These are phyloP conservation scores for Drosophila melanosoma DNA, from an alignment of 2,888 invertebrate species.

Conservation along the genomic window DNA sequence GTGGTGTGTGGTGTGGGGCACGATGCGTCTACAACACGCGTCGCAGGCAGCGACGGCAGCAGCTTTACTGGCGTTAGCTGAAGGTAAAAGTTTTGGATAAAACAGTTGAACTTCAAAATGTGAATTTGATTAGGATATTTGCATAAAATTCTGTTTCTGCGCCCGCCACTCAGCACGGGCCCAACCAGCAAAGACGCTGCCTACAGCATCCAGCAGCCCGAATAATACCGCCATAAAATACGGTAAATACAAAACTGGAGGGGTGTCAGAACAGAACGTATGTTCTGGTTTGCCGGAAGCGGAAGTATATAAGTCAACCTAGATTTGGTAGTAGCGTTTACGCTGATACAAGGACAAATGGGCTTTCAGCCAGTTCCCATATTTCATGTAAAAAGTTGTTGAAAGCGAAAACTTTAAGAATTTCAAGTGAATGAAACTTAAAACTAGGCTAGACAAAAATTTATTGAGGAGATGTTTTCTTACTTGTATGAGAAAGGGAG, in stretches of 20 bases:
- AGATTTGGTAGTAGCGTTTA: constrained; percentile 72
- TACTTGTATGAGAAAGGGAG: not conserved
- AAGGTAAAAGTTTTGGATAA: constrained; percentile 83
- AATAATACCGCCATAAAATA: constrained; percentile 68
- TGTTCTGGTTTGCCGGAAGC: constrained; percentile 74
- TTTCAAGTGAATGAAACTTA: constrained; percentile 17
- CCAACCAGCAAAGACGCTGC: constrained; percentile 18
- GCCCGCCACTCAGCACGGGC: constrained; percentile 45
- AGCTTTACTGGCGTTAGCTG: constrained; percentile 36
- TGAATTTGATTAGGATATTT: constrained; percentile 85
- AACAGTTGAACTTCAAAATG: constrained; percentile 85
- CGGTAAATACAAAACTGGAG: constrained; percentile 32
- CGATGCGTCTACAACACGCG: constrained; percentile 60
- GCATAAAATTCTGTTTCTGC: constrained; percentile 83
- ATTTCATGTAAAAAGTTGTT: constrained; percentile 49
- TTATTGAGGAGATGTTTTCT: not conserved
- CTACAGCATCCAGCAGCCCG: constrained; percentile 23
- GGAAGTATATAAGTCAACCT: constrained; percentile 83
- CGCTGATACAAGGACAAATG: constrained; percentile 82
- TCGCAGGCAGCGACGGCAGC: constrained; percentile 50
- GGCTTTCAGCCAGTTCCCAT: constrained; percentile 58
- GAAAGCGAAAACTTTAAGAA: constrained; percentile 46
- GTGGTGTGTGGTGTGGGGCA: constrained; percentile 14
- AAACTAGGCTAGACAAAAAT: not conserved
- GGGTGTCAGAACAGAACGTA: constrained; percentile 68